Base-by-base conservation (phyloP, 37 sponge, comb jelly and placozoan genomes). In the Aplysina aerophoba region DNA sequence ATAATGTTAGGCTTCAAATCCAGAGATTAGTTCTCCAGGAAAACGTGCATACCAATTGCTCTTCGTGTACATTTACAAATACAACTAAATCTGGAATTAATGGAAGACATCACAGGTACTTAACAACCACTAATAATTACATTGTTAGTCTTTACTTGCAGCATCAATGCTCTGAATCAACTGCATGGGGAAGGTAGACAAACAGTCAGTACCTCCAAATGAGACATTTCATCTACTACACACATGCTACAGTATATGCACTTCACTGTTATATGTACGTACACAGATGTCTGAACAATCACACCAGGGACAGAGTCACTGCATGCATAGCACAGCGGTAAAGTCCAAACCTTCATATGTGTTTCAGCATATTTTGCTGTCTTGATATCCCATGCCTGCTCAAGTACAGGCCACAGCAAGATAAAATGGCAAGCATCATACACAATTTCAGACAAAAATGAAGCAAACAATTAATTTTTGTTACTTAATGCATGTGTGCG, bases 301-400 rank as follows among this genome's bases (percentile, higher is more conserved):
- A n/a, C n/a, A 35, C 81, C n/a, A 72, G 20, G n/a, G 50, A 11
- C 8, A 44, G 50, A 44, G 50, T 8, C 50, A 44, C 8, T n/a
- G n/a, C n/a, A n/a, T 3, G 50, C 50, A 44, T 44, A 11, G 6
- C 15, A 24, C 55, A 56, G 17, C 55, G n/a, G 33, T 63, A 0
- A 56, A 14, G 28, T 27, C 20, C 67, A 0, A n/a, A 95, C 91
- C 84, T 89, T 96, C 78, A 93, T 87, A 81, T 96, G 93, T 66
- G 93, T 90, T 73, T 96, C 93, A 54, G 96, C 91, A 85, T 96
- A 92, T 20, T 90, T 81, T 55, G 87, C 55, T 12, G 96, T 88
- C 39, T 93, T 91, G 54, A 90, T 79, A 25, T 91, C 96, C 96
- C 96, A 96, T 14, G 81, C 55, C 64, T 81, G 81, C 63, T 96